A percentile compares a stretch with the other conserved stretches of the same genome.
Evolutionary conservation across 2,113 vertebrate species (phyloP).

Genomic region (Egretta garzetta): DNA sequence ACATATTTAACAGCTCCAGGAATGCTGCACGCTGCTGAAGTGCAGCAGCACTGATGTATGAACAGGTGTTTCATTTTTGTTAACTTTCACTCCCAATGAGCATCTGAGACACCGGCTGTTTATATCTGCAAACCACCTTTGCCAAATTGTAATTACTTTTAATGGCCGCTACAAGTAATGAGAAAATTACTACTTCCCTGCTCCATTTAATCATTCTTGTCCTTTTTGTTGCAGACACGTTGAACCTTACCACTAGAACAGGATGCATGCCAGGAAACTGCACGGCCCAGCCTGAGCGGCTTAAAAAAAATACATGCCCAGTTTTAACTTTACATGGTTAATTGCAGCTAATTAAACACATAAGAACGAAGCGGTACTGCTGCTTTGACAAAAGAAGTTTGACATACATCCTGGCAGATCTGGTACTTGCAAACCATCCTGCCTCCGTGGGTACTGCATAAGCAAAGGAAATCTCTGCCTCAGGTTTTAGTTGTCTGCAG

Average conservation of each 20-base stretch:
- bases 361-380: neutral
- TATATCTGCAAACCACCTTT: constrained; percentile 41
- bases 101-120: constrained; percentile 57
- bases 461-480: neutral
- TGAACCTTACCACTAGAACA: neutral
- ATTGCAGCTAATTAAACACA: neutral
- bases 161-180: constrained; percentile 30
- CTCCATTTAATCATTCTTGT: constrained; percentile 8
- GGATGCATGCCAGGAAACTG: neutral
- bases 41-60: constrained; percentile 42
- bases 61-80: constrained; percentile 74
- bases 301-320: neutral
- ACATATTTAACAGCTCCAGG: constrained; percentile 53
- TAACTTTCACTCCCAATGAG: constrained; percentile 57
- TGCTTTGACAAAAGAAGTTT: neutral
- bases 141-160: constrained; percentile 71
- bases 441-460: accelerated
- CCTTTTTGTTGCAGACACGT: neutral
- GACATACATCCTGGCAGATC: neutral
- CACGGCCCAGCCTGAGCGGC: neutral
- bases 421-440: neutral
- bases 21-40: constrained; percentile 34
- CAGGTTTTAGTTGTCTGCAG: neutral
- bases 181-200: constrained; percentile 54
- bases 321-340: neutral